Base-by-base conservation (phyloP, 2,888 invertebrate genomes). In the Caenorhabditis uteleia region DNA sequence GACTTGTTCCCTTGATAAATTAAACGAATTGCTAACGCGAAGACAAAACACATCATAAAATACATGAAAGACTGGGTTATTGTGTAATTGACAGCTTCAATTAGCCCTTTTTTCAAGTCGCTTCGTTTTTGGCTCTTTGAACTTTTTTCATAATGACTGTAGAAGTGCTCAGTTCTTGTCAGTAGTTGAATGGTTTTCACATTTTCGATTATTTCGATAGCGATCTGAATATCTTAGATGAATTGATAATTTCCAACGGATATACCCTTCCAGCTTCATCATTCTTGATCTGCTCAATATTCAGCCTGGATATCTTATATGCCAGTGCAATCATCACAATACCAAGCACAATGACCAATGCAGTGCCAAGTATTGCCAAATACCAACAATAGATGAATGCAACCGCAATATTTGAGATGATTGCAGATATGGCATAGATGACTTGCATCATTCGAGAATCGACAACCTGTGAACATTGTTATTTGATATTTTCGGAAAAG, bases 331-430 rank as follows among this genome's bases (percentile, higher is more conserved):
- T 81, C 73, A 85, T 82, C 3, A 84, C 39, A 16, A 82, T 80
- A 16, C 83, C 50, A 4, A 67, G 59, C 21, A 82, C 68, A 14
- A 84, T 73, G 36, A 84, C 72, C 3, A 85, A 83, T 5, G 47
- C 57, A 7, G 62, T 57, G 46, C 61, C 61, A 12, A 62, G 42
- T 14, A 56, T 51, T 1, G 49, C 61, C 0, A 60, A 18, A 18
- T 85, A 80, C 85, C 85, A 85, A 47, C 84, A 83, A 66, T 82
- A 85, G 40, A 84, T 65, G 58, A 85, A 84, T 0, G 84, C 83
- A 31, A 86, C 77, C 20, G 82, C 71, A 18, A 86, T 58, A 34
- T 83, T 84, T 2, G 81, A 75, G 23, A 81, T 71, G 18, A 85
- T 76, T 40, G 83, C 82, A n/a, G 83, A 78, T 16, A 83, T 4